Percentiles rank a stretch among this genome's conserved stretches.
Evolutionary conservation across 1,140 invertebrate species (phyloP).

Genomic region (Homarus americanus): DNA sequence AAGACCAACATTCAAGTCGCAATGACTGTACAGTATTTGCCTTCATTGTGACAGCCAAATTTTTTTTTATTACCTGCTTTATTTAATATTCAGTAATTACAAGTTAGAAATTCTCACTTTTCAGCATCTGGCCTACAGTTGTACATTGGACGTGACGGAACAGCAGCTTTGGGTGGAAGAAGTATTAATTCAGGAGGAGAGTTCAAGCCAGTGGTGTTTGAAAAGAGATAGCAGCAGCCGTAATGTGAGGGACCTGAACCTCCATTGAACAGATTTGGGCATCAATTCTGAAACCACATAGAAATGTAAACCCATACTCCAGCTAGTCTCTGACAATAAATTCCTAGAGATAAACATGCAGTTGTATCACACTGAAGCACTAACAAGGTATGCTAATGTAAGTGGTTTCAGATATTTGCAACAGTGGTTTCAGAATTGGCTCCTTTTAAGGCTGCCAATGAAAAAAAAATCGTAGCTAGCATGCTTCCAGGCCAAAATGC

Average conservation of each 20-base stretch:
- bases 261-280: conserved; percentile 8
- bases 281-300: conserved; percentile 49
- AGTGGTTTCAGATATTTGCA: conserved; percentile 18
- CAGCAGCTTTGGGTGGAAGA: conserved; percentile 54
- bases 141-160: conserved; percentile 54
- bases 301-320: not conserved
- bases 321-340: conserved; percentile 33
- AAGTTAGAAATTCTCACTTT: not conserved
- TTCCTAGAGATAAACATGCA: not conserved
- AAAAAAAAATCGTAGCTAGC: conserved; percentile 19
- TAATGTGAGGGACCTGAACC: conserved; percentile 1
- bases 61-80: no score
- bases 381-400: not conserved
- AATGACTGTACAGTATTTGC: no score
- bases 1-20: no score
- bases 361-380: not conserved
- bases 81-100: no score
- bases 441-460: conserved; percentile 22
- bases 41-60: no score
- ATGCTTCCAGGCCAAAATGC: conserved; percentile 33
- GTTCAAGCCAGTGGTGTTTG: conserved; percentile 64
- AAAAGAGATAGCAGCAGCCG: conserved; percentile 68
- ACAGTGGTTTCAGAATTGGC: conserved; percentile 43
- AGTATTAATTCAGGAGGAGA: conserved; percentile 43
- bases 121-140: conserved; percentile 61